Base-by-base conservation (phyloP, 1,140 invertebrate genomes). In the Drosophila lacteicornis region DNA sequence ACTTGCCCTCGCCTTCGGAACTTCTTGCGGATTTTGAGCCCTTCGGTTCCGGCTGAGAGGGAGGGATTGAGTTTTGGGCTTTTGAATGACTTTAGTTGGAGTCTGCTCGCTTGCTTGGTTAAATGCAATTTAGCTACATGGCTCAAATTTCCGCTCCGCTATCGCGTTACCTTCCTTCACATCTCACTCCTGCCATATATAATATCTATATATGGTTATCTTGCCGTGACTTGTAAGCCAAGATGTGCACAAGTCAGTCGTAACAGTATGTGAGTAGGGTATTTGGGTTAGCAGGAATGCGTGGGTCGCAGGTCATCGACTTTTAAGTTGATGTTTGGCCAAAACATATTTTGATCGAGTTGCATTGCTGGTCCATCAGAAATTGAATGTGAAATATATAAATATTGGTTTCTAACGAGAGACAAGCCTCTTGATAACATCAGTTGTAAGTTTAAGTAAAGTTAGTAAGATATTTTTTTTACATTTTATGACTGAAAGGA, bases 111-210 rank as follows among this genome's bases (percentile, higher is more conserved):
- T 81, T 79, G 67, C 85, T 84, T 88, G 80, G 85, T 83, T 87
- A 80, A 87, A 87, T 85, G 85, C 85, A 88, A 88, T 90, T 90
- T 84, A 83, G 84, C 66, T 87, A 77, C 80, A 88, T 84, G 78
- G 80, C 77, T 87, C 84, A 75, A 87, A 87, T 87, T 83, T 87
- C 84, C 84, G 80, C 50, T 45, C n/a, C 45, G 56, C 67, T 87
- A 83, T 87, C 80, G 68, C 66, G 43, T 83, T 88, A 78, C 83
- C 36, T 47, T 56, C 42, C 47, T 42, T 19, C 40, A 30, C 63
- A 61, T 73, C 66, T 70, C 13, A 43, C 53, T 27, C 19, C 15
- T 50, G 19, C 15, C 27, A 58, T 19, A 36, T 60, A 17, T 58
- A 12, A 19, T 38, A 2, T 46, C 15, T 45, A 17, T 46, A 15